These are phyloP conservation scores for Parelbella ahira DNA, from an alignment of 2,888 invertebrate species.

Conservation along the genomic window DNA sequence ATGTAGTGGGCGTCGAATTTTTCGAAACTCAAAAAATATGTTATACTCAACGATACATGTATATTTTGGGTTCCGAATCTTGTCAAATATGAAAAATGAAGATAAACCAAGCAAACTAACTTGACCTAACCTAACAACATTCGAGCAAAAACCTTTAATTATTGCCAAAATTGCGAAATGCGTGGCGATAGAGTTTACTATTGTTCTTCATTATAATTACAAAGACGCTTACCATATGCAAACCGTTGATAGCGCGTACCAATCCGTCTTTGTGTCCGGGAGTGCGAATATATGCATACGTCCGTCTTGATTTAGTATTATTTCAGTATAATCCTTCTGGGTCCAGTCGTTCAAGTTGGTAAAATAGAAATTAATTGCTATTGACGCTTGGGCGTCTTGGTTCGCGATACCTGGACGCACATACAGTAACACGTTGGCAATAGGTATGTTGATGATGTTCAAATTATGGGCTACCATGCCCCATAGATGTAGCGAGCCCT, in stretches of 20 bases:
- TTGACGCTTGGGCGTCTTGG: conserved; percentile 48
- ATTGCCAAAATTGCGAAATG: too few species aligned
- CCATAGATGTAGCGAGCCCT: conserved; percentile 53
- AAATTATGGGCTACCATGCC: conserved; percentile 64
- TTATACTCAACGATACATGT: too few species aligned
- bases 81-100: too few species aligned
- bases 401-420: conserved; percentile 42
- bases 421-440: conserved; percentile 44
- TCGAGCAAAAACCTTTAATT: too few species aligned
- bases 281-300: conserved; percentile 54
- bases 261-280: conserved; percentile 56
- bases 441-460: conserved; percentile 45
- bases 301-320: conserved; percentile 49
- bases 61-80: too few species aligned
- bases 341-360: conserved; percentile 57
- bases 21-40: too few species aligned
- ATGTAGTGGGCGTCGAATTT: too few species aligned
- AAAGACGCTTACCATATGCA: conserved; percentile 74
- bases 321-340: conserved; percentile 46
- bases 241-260: conserved; percentile 59
- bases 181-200: too few species aligned
- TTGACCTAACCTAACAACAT: too few species aligned
- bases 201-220: too few species aligned
- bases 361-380: conserved; percentile 52
- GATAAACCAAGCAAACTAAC: too few species aligned